phyloP scores from a whole-genome alignment of 1,140 invertebrate genomes.

The Bombus polaris region DNA sequence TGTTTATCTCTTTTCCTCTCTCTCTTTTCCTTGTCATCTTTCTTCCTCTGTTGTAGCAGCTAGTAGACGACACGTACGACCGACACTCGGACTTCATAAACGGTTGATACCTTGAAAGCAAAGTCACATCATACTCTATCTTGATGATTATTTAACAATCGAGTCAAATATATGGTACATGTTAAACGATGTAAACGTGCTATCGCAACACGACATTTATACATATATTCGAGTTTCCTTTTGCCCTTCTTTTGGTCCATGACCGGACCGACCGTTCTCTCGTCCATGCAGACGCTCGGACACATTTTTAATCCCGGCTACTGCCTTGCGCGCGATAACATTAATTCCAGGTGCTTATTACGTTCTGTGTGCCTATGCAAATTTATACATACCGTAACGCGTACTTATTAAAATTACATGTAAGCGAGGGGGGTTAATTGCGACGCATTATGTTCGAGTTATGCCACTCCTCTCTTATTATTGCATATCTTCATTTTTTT shows the following conservation, averaged over 20 bases:
- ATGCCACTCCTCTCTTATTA: not conserved
- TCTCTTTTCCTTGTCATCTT: not conserved
- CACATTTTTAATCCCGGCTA: slow-evolving; percentile 12
- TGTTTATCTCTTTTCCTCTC: not conserved
- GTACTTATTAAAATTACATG: slow-evolving; percentile 6
- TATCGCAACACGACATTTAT: not conserved
- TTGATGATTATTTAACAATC: slow-evolving; percentile 27
- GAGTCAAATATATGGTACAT: not conserved
- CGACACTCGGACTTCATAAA: slow-evolving; percentile 14
- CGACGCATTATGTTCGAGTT: not conserved
- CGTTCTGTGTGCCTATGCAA: not conserved
- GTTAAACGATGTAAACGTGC: not conserved
- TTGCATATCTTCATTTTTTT: not conserved
- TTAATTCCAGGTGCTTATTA: not conserved
- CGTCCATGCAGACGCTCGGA: not conserved
- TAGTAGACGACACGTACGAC: slow-evolving; percentile 10
- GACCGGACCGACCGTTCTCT: not conserved
- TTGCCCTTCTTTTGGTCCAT: not conserved
- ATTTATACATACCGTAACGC: not conserved
- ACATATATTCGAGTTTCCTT: not conserved
- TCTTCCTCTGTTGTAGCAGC: slow-evolving; percentile 2
- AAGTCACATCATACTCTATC: slow-evolving; percentile 25
- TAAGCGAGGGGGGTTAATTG: not conserved
- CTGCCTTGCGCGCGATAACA: not conserved
- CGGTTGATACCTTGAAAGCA: slow-evolving; percentile 25